These are phyloP conservation scores for Brenthis daphne DNA, from an alignment of 2,888 invertebrate species.

Conservation along the genomic window DNA sequence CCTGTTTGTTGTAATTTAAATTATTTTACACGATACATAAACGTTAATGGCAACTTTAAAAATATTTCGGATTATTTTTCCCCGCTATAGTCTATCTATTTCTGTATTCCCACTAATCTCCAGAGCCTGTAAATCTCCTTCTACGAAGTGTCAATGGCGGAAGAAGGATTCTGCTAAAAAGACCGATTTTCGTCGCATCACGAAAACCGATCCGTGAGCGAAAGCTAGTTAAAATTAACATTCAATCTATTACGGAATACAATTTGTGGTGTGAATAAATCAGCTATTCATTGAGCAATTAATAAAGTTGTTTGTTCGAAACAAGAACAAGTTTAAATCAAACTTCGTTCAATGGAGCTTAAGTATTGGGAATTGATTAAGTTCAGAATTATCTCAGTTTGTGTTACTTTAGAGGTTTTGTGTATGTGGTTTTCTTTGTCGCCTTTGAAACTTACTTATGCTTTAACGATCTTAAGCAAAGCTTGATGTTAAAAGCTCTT, in stretches of 20 bases:
- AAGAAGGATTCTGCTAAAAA: too few species aligned
- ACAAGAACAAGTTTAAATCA: slow-evolving; percentile 37
- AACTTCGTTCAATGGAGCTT: slow-evolving; percentile 25
- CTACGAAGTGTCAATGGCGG: too few species aligned
- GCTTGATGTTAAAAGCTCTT: too few species aligned
- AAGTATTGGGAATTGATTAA: slow-evolving; percentile 30
- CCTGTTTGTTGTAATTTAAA: too few species aligned
- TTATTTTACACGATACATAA: too few species aligned
- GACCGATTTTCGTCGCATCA: too few species aligned
- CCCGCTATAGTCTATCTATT: too few species aligned
- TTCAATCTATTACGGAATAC: slow-evolving; percentile 5
- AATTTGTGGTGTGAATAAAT: slow-evolving; percentile 28
- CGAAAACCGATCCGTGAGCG: too few species aligned
- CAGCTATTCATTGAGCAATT: slow-evolving; percentile 33
- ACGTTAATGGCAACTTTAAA: too few species aligned
- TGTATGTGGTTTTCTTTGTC: slow-evolving; percentile 2
- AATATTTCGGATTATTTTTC: too few species aligned
- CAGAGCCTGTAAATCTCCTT: too few species aligned
- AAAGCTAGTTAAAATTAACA: background rate
- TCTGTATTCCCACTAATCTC: too few species aligned
- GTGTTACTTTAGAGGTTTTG: background rate
- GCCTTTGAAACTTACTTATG: background rate
- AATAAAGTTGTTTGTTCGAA: slow-evolving; percentile 30
- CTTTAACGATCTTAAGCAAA: background rate
- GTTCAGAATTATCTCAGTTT: slow-evolving; percentile 20